Evolutionary conservation across 2,797 vertebrate genomes (phyloP).

Genomic region (Helicolenus hilgendorfi): DNA sequence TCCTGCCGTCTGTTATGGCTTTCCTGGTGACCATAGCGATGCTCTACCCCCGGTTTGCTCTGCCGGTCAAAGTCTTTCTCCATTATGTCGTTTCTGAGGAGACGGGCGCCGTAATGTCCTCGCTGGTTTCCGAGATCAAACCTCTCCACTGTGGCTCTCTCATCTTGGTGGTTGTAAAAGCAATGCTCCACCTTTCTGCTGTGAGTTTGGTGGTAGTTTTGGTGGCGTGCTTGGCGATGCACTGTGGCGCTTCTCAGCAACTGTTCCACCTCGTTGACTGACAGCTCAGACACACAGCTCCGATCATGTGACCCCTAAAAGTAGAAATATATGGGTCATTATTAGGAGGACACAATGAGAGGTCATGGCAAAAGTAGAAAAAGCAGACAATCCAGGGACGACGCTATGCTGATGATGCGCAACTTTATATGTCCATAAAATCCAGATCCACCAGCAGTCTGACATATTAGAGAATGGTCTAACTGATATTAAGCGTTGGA

Average conservation of each 20-base stretch:
- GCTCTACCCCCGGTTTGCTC: neutral
- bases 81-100: neutral
- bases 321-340: neutral
- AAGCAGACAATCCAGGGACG: neutral
- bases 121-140: constrained; percentile 62
- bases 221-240: constrained; percentile 27
- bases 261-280: constrained; percentile 91
- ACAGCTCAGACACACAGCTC: constrained; percentile 84
- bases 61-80: neutral
- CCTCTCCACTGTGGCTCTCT: neutral
- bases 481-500: neutral
- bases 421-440: neutral
- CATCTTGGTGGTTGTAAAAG: constrained; percentile 59
- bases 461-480: neutral
- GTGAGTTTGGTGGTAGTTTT: neutral
- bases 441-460: neutral
- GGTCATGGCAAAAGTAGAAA: neutral
- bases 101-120: neutral
- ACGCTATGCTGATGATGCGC: neutral
- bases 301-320: constrained; percentile 62
- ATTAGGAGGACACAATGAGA: neutral
- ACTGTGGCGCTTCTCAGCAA: constrained; percentile 90
- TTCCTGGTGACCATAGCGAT: constrained; percentile 15
- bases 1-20: neutral
- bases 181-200: neutral